These are phyloP conservation scores for Solenopsis invicta DNA, from an alignment of 1,140 invertebrate species.

Conservation along the genomic window DNA sequence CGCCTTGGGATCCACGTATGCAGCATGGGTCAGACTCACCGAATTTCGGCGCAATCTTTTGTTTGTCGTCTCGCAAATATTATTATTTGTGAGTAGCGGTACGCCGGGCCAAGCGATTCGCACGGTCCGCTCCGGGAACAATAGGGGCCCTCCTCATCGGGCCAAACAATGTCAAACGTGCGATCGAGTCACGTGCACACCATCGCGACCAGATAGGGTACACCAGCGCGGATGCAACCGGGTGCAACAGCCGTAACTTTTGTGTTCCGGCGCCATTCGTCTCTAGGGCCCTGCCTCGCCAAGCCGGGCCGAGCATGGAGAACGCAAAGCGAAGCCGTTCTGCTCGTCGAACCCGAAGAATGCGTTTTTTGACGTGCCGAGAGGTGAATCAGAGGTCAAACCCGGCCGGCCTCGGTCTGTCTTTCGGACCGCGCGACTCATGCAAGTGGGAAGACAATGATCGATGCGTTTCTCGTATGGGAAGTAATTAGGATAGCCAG, in stretches of 20 bases:
- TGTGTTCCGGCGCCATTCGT: constrained; percentile 77
- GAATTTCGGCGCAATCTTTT: constrained; percentile 62
- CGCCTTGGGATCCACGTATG: neutral
- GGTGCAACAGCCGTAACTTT: constrained; percentile 81
- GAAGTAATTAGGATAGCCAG: constrained; percentile 36
- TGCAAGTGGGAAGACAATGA: constrained; percentile 45
- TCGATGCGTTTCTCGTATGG: constrained; percentile 25
- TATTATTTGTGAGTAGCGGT: constrained; percentile 67
- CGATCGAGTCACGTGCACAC: constrained; percentile 73
- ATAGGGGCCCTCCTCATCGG: constrained; percentile 74
- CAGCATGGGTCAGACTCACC: neutral
- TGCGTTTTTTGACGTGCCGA: constrained; percentile 56
- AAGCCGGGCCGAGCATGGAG: neutral
- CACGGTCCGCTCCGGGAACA: constrained; percentile 76
- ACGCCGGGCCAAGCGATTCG: constrained; percentile 66
- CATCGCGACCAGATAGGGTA: constrained; percentile 32
- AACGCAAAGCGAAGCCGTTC: constrained; percentile 38
- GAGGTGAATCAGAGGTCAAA: constrained; percentile 43
- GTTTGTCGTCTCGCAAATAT: constrained; percentile 74
- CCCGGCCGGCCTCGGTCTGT: neutral
- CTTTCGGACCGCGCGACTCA: constrained; percentile 31
- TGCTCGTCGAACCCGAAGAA: constrained; percentile 51
- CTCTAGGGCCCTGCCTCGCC: neutral
- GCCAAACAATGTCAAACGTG: constrained; percentile 79
- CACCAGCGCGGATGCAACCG: constrained; percentile 64